phyloP scores from a whole-genome alignment of 2,113 vertebrate species.

The Myocastor coypus region DNA sequence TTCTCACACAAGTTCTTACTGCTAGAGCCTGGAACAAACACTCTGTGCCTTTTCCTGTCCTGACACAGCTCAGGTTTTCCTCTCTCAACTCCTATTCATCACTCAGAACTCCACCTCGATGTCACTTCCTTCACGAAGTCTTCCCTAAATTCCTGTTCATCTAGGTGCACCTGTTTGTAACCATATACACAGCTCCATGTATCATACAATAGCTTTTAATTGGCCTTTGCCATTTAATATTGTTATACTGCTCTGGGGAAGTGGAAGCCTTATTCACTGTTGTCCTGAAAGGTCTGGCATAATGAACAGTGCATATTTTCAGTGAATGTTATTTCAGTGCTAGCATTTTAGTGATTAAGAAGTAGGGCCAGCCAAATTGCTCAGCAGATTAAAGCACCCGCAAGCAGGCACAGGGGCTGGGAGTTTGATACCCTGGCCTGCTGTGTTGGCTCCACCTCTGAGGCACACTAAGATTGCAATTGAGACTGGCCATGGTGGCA shows the following conservation, averaged over 20 bases:
- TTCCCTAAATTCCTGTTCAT: not conserved
- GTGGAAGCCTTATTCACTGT: not conserved
- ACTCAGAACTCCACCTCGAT: not conserved
- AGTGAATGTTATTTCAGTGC: not conserved
- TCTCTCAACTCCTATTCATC: not conserved
- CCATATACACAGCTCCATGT: too few relatives aligned
- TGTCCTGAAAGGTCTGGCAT: not conserved
- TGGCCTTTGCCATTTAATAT: not conserved
- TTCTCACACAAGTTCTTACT: not conserved
- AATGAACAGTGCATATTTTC: not conserved
- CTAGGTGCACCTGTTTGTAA: not conserved
- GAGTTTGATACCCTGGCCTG: too few relatives aligned
- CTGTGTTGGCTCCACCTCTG: too few relatives aligned
- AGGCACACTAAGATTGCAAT: too few relatives aligned
- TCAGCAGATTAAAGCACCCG: too few relatives aligned
- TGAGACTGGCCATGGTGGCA: too few relatives aligned
- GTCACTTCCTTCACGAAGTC: not conserved
- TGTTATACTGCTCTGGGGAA: not conserved
- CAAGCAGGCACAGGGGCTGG: too few relatives aligned
- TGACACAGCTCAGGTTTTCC: not conserved
- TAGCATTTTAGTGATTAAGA: not conserved
- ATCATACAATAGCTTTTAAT: not conserved
- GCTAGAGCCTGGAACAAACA: not conserved
- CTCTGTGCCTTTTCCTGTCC: not conserved
- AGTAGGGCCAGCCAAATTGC: not conserved